Percentiles rank a stretch among this genome's conserved stretches.
These are phyloP conservation scores for Acrocyrtus sp. DNA, from an alignment of 2,888 invertebrate genomes.

Conservation along the genomic window DNA sequence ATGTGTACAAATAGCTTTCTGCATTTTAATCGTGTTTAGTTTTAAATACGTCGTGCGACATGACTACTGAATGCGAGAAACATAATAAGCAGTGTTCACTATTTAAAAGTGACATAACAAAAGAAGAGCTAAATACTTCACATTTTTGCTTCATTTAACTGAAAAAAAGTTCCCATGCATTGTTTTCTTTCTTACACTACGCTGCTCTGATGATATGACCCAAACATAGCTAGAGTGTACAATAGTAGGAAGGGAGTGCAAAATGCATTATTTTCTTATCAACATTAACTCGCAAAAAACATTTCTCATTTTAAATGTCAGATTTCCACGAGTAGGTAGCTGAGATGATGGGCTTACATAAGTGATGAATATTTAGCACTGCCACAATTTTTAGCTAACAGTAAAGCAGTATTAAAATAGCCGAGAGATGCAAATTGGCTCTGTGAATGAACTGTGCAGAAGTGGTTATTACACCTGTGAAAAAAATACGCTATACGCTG, in stretches of 20 bases:
- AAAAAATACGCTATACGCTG: too few relatives aligned
- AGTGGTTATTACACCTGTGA: too few relatives aligned
- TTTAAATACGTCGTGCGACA: not conserved
- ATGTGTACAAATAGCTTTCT: not conserved
- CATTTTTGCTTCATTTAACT: not conserved
- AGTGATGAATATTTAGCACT: not conserved
- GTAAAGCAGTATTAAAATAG: not conserved
- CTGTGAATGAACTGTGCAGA: not conserved
- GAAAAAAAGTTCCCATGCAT: slow-evolving; percentile 34
- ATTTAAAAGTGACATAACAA: not conserved
- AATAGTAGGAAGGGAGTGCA: slow-evolving; percentile 1
- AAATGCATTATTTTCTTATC: not conserved
- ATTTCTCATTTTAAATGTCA: not conserved
- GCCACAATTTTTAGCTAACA: not conserved
- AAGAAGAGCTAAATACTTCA: not conserved
- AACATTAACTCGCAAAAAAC: not conserved
- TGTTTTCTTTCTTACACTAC: slow-evolving; percentile 8
- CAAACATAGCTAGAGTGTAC: too few relatives aligned
- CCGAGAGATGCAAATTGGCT: not conserved
- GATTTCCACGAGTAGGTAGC: not conserved
- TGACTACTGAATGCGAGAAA: not conserved
- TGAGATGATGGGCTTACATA: not conserved
- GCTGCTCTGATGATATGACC: too few relatives aligned
- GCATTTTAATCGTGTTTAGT: not conserved
- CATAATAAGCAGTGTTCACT: not conserved